These are phyloP conservation scores for Ostrea denselamellosa DNA, from an alignment of 1,140 invertebrate species.

Conservation along the genomic window DNA sequence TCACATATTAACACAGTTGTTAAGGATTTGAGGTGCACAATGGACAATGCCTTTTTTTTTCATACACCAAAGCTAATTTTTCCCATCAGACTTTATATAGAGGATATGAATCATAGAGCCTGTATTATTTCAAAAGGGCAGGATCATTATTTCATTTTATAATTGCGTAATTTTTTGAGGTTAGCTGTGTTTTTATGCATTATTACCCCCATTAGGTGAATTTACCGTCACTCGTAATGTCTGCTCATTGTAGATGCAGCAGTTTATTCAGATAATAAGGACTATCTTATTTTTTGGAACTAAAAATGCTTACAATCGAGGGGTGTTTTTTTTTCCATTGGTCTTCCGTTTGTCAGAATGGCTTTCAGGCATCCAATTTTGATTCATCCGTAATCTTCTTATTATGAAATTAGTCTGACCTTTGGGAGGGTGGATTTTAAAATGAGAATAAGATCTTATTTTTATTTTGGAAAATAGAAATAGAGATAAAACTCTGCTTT, in stretches of 20 bases:
- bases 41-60: slow-evolving; percentile 9
- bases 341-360: background rate
- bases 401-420: slow-evolving; percentile 29
- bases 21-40: background rate
- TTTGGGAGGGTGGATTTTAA: slow-evolving; percentile 13
- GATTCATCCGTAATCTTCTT: slow-evolving; percentile 24
- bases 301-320: background rate
- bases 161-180: slow-evolving; percentile 12
- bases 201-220: background rate
- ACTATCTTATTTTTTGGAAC: background rate
- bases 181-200: slow-evolving; percentile 11
- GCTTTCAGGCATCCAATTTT: slow-evolving; percentile 4
- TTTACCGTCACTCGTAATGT: background rate
- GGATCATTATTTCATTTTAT: slow-evolving; percentile 11
- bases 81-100: background rate
- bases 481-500: background rate
- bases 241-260: slow-evolving; percentile 18
- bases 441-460: background rate
- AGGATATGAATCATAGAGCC: slow-evolving; percentile 18
- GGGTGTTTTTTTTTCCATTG: background rate
- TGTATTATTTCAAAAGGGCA: background rate
- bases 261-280: background rate
- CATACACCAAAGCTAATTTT: background rate
- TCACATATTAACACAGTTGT: background rate
- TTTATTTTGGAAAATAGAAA: background rate